Percentiles rank a stretch among this genome's conserved stretches.
These are phyloP conservation scores for Invenusta paracnida DNA, from an alignment of 2,888 invertebrate species.

Conservation along the genomic window DNA sequence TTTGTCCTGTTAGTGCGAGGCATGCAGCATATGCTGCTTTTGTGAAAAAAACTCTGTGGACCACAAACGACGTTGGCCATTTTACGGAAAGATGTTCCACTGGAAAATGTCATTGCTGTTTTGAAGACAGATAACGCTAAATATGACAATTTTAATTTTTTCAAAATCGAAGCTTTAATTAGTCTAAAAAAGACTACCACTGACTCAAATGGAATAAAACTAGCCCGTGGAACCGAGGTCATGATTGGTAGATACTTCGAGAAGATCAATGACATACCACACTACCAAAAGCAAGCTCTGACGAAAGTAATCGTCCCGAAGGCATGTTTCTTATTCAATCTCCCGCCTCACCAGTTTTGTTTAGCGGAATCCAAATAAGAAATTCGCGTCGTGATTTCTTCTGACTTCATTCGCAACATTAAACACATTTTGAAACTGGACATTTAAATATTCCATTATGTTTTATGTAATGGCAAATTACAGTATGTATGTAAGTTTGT, in stretches of 20 bases:
- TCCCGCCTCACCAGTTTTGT: not conserved
- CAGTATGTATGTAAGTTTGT: too few species aligned
- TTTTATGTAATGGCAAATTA: too few species aligned
- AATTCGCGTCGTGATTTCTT: not conserved
- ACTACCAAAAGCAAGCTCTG: not conserved
- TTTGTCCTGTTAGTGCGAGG: conserved; percentile 9
- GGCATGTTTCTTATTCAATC: not conserved
- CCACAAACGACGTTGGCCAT: not conserved
- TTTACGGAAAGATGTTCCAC: conserved; percentile 7
- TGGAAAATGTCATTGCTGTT: not conserved
- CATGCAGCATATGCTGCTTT: not conserved
- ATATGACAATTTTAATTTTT: not conserved
- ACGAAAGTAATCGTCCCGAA: not conserved
- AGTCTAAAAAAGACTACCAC: not conserved
- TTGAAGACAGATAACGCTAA: not conserved
- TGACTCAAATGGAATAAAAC: not conserved
- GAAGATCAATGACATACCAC: not conserved
- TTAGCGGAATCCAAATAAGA: not conserved
- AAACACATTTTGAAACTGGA: not conserved
- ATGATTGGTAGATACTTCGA: not conserved
- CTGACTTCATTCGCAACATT: not conserved
- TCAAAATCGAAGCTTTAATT: not conserved
- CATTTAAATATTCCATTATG: not conserved
- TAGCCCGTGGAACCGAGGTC: not conserved
- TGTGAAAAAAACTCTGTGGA: not conserved